A percentile compares a stretch with the other conserved stretches of the same genome.
Conservation (phyloP, 2,113 vertebrate genomes). For the Sinocyclocheilus anophthalmus region DNA sequence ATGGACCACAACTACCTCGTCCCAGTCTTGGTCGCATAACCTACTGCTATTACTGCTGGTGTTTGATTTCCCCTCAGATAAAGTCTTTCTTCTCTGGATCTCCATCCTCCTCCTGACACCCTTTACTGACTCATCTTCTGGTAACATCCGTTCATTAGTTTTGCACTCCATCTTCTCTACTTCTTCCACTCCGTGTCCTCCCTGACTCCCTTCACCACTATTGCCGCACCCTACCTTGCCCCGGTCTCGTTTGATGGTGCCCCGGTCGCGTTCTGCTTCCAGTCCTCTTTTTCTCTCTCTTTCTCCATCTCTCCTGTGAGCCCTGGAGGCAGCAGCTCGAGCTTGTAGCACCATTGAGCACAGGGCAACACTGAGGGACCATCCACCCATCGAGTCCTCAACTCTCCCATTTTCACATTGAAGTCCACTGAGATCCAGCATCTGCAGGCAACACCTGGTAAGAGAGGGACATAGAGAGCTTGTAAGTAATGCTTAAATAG, state of each 20-base stretch:
- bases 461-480: background rate
- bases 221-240: constrained; percentile 47
- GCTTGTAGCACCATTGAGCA: constrained; percentile 83
- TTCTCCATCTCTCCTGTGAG: constrained; percentile 60
- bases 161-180: constrained; percentile 5
- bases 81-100: constrained; percentile 56
- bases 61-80: background rate
- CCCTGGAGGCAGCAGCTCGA: constrained; percentile 61
- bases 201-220: background rate
- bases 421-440: constrained; percentile 76
- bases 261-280: constrained; percentile 62
- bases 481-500: background rate
- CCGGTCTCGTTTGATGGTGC: constrained; percentile 68
- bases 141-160: background rate
- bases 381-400: constrained; percentile 84
- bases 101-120: constrained; percentile 75
- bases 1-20: constrained; percentile 65
- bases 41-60: background rate
- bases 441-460: constrained; percentile 70
- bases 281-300: constrained; percentile 61
- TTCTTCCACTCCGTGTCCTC: constrained; percentile 13
- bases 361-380: constrained; percentile 85
- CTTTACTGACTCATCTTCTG: constrained; percentile 56
- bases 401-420: constrained; percentile 70
- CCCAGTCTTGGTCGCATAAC: constrained; percentile 37